phyloP scores from a whole-genome alignment of 92 coral and sea anemone genomes.

The Porites divaricata region DNA sequence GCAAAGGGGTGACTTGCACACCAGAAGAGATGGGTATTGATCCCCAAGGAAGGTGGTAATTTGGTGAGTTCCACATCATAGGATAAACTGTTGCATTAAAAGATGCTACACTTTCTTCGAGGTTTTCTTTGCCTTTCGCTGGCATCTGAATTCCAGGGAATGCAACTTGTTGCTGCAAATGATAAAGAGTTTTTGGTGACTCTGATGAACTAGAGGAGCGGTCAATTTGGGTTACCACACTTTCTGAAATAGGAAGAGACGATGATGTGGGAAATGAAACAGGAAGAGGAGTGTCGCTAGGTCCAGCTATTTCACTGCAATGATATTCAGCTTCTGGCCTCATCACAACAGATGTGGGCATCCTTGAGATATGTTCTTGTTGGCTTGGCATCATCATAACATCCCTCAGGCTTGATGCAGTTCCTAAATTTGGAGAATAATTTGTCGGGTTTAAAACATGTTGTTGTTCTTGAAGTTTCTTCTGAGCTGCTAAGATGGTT shows the following conservation, averaged over 20 bases:
- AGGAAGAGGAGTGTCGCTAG: neutral
- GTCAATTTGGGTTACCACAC: neutral
- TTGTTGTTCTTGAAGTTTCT: conserved; percentile 32
- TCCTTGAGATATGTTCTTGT: conserved; percentile 1
- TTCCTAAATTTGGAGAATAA: conserved; percentile 10
- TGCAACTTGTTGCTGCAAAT: neutral
- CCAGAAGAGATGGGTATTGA: conserved; percentile 42
- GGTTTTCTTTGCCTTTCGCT: neutral
- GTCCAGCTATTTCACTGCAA: neutral
- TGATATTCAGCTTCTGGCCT: conserved; percentile 3
- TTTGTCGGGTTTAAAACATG: neutral
- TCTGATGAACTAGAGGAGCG: neutral
- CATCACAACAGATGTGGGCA: conserved; percentile 1
- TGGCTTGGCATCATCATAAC: neutral
- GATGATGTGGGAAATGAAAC: conserved; percentile 7
- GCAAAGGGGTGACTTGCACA: neutral
- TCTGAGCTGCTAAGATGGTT: conserved; percentile 49
- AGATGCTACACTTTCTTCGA: conserved; percentile 8
- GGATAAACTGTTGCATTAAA: conserved; percentile 48
- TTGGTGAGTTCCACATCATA: conserved; percentile 59
- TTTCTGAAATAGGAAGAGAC: neutral
- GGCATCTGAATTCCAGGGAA: neutral
- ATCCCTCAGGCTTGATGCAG: neutral
- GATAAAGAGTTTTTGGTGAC: neutral
- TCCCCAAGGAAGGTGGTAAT: conserved; percentile 48